A percentile compares a stretch with the other conserved stretches of the same genome.
These are phyloP conservation scores for Brachyhypopomus occidentalis DNA, from an alignment of 2,113 vertebrate genomes.

Conservation along the genomic window DNA sequence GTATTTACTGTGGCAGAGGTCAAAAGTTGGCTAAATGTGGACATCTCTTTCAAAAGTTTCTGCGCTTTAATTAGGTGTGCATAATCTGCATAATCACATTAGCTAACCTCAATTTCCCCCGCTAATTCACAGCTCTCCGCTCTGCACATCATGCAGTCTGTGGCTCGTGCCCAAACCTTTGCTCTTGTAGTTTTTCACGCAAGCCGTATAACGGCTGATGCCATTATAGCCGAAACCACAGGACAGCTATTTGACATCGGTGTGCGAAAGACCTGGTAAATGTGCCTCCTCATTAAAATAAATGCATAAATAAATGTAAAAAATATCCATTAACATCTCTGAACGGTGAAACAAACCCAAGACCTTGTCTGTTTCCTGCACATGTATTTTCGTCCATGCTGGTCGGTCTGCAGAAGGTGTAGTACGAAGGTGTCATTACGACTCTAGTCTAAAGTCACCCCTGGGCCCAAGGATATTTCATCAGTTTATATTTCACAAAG, in stretches of 20 bases:
- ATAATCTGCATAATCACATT: conserved; percentile 71
- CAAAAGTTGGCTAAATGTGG: conserved; percentile 58
- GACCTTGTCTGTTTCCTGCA: too few relatives aligned
- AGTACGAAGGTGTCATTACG: too few relatives aligned
- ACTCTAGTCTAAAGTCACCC: too few relatives aligned
- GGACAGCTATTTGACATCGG: background rate
- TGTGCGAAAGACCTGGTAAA: background rate
- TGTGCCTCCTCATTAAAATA: background rate
- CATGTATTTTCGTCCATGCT: too few relatives aligned
- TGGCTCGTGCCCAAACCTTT: background rate
- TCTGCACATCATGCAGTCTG: conserved; percentile 52
- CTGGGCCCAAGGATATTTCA: too few relatives aligned
- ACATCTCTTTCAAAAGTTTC: conserved; percentile 50
- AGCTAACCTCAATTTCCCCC: conserved; percentile 63
- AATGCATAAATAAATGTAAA: too few relatives aligned
- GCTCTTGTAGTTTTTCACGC: background rate
- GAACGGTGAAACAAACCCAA: too few relatives aligned
- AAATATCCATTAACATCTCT: too few relatives aligned
- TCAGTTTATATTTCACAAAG: too few relatives aligned
- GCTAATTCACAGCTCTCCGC: conserved; percentile 32
- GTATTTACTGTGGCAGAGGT: conserved; percentile 46
- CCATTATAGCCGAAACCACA: background rate
- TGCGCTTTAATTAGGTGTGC: conserved; percentile 63
- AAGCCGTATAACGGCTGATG: background rate
- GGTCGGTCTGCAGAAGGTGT: too few relatives aligned